Percentiles rank a stretch among this genome's conserved stretches.
phyloP scores from a whole-genome alignment of 2,797 vertebrate genomes.

The Parotocinclus haroldoi region DNA sequence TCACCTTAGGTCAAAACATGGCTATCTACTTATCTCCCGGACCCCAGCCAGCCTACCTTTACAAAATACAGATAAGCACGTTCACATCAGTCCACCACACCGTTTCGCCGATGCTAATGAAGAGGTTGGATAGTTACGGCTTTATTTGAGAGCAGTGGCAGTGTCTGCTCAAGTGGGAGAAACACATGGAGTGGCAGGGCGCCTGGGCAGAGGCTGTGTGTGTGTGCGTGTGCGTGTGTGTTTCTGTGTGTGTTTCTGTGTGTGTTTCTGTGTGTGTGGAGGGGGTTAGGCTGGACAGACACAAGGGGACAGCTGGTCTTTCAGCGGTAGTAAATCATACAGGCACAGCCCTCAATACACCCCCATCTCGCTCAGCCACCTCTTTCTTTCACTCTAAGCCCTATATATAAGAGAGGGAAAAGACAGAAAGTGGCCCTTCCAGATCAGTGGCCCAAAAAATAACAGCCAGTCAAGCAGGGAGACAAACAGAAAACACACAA shows the following conservation, averaged over 20 bases:
- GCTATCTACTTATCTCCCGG: constrained; percentile 57
- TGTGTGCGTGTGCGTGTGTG: constrained; percentile 20
- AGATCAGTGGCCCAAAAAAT: constrained; percentile 80
- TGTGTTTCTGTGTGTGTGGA: constrained; percentile 9
- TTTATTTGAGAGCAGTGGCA: constrained; percentile 37
- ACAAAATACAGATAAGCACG: constrained; percentile 9
- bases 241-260: constrained; percentile 16
- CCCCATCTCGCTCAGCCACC: constrained; percentile 26
- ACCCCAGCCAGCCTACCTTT: background rate
- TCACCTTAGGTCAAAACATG: constrained; percentile 68
- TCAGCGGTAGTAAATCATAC: constrained; percentile 98
- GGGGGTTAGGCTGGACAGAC: constrained; percentile 67
- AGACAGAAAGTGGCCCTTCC: constrained; percentile 59
- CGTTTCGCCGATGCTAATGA: constrained; percentile 24
- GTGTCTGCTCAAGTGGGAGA: constrained; percentile 33
- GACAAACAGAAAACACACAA: constrained; percentile 71
- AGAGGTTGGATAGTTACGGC: constrained; percentile 23
- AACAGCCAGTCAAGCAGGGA: constrained; percentile 82
- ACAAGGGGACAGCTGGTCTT: constrained; percentile 97
- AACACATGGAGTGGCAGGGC: constrained; percentile 46
- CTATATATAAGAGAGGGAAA: constrained; percentile 52
- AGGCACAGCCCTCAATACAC: constrained; percentile 70
- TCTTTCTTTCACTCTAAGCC: constrained; percentile 58
- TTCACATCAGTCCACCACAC: constrained; percentile 9
- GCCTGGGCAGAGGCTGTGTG: constrained; percentile 28